Conservation (phyloP, 2,888 invertebrate genomes). For the Trichacis sp. region DNA sequence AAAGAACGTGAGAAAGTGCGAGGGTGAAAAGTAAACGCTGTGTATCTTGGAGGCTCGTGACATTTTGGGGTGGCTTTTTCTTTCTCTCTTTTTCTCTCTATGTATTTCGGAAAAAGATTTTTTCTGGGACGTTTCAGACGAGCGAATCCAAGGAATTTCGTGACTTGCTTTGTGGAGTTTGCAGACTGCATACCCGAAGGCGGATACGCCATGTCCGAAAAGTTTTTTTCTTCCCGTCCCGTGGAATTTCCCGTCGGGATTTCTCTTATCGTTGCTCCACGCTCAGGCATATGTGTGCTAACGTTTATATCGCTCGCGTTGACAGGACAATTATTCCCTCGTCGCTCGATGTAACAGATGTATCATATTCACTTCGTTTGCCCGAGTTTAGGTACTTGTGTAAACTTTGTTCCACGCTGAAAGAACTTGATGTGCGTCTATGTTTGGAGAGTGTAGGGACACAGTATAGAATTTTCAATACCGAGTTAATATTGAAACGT, state of each 20-base stretch:
- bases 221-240: slow-evolving; percentile 22
- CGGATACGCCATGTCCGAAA: slow-evolving; percentile 16
- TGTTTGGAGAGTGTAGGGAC: not conserved
- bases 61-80: slow-evolving; percentile 19
- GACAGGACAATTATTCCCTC: slow-evolving; percentile 34
- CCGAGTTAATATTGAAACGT: not conserved
- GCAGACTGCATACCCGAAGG: slow-evolving; percentile 20
- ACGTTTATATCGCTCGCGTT: slow-evolving; percentile 16
- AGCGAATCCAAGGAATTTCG: slow-evolving; percentile 24
- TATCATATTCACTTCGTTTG: slow-evolving; percentile 23
- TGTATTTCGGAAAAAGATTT: slow-evolving; percentile 1
- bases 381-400: slow-evolving; percentile 19
- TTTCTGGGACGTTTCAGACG: slow-evolving; percentile 10
- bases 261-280: slow-evolving; percentile 12
- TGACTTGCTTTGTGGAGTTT: slow-evolving; percentile 28
- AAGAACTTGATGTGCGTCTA: slow-evolving; percentile 12
- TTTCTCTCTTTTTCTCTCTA: too few relatives aligned
- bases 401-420: slow-evolving; percentile 16
- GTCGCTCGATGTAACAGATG: slow-evolving; percentile 27
- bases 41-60: slow-evolving; percentile 19
- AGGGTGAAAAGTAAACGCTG: slow-evolving; percentile 28
- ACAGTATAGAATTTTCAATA: not conserved
- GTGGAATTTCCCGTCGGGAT: slow-evolving; percentile 17
- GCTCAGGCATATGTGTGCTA: not conserved
- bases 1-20: slow-evolving; percentile 10